Evolutionary conservation across 2,888 invertebrate species (phyloP).

Genomic region (Orchesellides sinensis): DNA sequence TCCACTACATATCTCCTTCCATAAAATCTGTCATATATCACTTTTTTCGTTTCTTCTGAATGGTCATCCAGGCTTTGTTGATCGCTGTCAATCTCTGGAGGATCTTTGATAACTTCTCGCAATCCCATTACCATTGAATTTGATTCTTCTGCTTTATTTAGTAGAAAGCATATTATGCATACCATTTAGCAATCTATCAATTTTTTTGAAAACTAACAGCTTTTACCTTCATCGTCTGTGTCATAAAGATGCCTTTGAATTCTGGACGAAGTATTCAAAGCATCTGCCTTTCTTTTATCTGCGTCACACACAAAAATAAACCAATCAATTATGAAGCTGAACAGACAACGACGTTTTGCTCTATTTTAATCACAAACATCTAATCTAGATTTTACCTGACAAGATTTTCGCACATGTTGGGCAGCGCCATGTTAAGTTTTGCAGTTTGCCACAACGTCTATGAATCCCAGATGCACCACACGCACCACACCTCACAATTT

Average conservation of each 20-base stretch:
- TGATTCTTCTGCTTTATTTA: not conserved
- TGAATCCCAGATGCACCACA: constrained; percentile 81
- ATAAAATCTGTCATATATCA: not conserved
- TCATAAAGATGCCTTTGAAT: constrained; percentile 44
- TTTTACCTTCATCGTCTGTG: constrained; percentile 23
- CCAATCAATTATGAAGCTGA: too few species aligned
- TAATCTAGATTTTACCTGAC: too few species aligned
- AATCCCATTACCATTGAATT: not conserved
- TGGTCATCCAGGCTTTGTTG: too few species aligned
- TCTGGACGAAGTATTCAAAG: not conserved
- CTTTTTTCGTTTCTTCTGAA: not conserved
- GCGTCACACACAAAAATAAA: too few species aligned
- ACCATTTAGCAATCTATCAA: too few species aligned
- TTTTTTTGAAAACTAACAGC: too few species aligned
- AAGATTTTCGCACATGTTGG: constrained; percentile 76
- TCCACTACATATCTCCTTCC: not conserved
- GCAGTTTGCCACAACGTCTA: constrained; percentile 78
- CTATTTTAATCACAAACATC: too few species aligned
- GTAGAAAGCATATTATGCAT: too few species aligned
- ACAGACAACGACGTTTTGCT: too few species aligned
- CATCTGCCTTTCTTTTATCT: not conserved
- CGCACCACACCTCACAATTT: constrained; percentile 79
- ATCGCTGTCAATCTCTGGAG: too few species aligned
- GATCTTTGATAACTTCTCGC: not conserved
- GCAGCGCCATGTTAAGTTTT: constrained; percentile 78